Evolutionary conservation across 2,797 vertebrate genomes (phyloP), one percentile per base, ranked within the genome.

Genomic region (Muscicapa comitata): DNA sequence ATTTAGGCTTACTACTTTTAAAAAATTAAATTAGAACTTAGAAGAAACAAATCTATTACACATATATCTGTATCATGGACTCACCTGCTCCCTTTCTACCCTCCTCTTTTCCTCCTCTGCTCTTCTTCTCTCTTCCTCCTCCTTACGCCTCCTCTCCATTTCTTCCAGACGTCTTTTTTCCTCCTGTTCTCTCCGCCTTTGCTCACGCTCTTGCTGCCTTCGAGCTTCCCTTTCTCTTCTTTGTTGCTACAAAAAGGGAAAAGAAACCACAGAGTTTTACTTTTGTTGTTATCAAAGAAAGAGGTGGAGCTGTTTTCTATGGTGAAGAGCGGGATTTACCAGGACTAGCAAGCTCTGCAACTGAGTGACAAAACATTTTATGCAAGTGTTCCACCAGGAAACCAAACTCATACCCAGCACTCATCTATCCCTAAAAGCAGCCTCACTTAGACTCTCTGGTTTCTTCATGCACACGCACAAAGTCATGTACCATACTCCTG

Each of bases 71-170:
- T 31, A 86, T 58, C 77, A 67, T 12, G 54, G 84, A 90, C 97
- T 95, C 62, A 99, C 99, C 99, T 99, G 99, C 88, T 99, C 99
- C 33, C 99, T 98, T 82, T 99, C 99, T 21, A 98, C 99, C 90
- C 99, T 98, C 62, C 99, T 98, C 97, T 99, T 99, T 95, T 99
- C 99, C 37, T 99, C 99, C 40, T 99, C 99, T 3, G 99, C 98
- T 91, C 99, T 98, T 86, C 99, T 98, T 88, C 99, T 98, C 84
- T 99, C 99, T 81, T 99, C 99, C 35, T 99, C 99, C 86, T 99
- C 99, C 90, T 99, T 99, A 33, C 99, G 98, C 58, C 99, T 97
- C 26, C 99, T 98, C 92, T 99, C 99, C 98, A 99, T 97, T 94
- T 99, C 99, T 95, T 99, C 99, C 9, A 99, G 92, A 14, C 99